Conservation (phyloP, 1,140 invertebrate species). For the Stenopsyche tienmushanensis region DNA sequence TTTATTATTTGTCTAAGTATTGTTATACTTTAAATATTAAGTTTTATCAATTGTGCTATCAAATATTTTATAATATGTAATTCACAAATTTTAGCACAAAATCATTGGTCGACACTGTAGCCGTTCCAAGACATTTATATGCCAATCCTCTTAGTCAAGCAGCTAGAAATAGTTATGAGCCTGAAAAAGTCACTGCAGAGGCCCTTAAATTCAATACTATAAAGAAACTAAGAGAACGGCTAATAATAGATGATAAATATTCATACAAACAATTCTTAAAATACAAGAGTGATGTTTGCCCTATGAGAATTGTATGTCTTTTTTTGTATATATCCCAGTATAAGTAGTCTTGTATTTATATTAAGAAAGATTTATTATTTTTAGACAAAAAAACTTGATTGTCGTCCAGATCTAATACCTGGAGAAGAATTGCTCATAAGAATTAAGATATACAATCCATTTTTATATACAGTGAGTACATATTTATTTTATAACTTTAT, state of each 20-base stretch:
- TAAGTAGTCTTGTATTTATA: not conserved
- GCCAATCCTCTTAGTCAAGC: too few species aligned
- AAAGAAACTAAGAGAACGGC: conserved; percentile 9
- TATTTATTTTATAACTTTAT: too few species aligned
- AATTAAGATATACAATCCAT: conserved; percentile 52
- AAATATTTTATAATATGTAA: too few species aligned
- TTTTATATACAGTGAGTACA: too few species aligned
- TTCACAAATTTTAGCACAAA: not conserved
- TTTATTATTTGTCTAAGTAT: too few species aligned
- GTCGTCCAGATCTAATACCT: conserved; percentile 24
- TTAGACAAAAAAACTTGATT: conserved; percentile 4
- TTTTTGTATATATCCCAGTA: not conserved
- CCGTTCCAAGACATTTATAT: too few species aligned
- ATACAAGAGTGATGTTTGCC: conserved; percentile 17
- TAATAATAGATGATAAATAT: conserved; percentile 1
- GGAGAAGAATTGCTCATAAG: conserved; percentile 49
- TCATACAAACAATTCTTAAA: conserved; percentile 19
- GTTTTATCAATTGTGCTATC: too few species aligned
- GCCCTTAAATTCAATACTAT: conserved; percentile 30
- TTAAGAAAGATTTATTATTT: conserved; percentile 1
- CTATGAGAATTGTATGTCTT: conserved; percentile 12
- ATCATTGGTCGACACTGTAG: too few species aligned
- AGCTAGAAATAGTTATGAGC: too few species aligned
- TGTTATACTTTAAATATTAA: too few species aligned
- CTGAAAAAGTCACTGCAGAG: conserved; percentile 11